Conservation (phyloP, 2,113 vertebrate genomes). For the Sturnus vulgaris region DNA sequence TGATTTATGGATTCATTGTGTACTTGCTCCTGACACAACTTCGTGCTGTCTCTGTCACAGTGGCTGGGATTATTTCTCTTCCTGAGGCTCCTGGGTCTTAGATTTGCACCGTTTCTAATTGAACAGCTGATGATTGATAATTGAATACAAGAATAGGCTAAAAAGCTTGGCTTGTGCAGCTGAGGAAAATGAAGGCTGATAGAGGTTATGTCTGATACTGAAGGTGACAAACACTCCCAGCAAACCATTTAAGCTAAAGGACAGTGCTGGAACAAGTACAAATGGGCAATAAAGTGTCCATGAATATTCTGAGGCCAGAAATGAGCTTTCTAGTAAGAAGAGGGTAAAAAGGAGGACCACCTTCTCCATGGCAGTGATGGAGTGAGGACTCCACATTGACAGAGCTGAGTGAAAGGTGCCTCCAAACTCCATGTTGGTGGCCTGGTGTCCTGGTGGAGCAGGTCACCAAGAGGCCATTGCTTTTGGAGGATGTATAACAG, state of each 20-base stretch:
- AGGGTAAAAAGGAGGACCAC: not conserved
- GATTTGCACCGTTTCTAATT: not conserved
- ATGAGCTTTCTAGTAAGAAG: not conserved
- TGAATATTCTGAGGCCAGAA: slow-evolving; percentile 38
- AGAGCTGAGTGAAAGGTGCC: not conserved
- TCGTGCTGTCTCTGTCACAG: not conserved
- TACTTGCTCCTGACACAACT: not conserved
- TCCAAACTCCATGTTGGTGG: not conserved
- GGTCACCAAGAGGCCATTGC: not conserved
- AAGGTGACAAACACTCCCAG: slow-evolving; percentile 9
- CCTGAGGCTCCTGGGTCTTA: not conserved
- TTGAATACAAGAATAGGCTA: slow-evolving; percentile 2
- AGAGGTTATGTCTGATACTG: not conserved
- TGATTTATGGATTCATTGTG: not conserved
- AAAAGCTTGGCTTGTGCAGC: slow-evolving; percentile 29
- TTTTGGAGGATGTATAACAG: not conserved
- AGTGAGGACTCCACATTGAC: accelerated
- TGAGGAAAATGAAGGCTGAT: slow-evolving; percentile 11
- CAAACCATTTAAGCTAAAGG: slow-evolving; percentile 24
- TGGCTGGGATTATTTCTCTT: not conserved
- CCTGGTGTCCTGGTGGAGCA: not conserved
- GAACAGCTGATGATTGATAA: slow-evolving; percentile 53
- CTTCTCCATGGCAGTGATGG: not conserved
- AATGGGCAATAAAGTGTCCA: not conserved
- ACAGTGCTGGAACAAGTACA: slow-evolving; percentile 45